Evolutionary conservation across 2,113 vertebrate species (phyloP).

Genomic region (Phyllostomus discolor): DNA sequence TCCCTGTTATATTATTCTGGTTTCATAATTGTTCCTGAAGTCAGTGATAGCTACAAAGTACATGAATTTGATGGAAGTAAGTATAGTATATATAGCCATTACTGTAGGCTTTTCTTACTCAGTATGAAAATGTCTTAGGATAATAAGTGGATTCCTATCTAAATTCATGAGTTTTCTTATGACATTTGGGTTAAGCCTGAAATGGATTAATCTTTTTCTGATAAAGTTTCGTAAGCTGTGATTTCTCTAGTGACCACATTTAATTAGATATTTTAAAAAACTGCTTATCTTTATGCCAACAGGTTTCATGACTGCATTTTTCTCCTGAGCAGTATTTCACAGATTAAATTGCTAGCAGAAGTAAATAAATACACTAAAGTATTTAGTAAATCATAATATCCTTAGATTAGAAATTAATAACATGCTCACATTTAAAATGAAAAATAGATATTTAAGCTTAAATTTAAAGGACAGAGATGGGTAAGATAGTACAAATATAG

Average conservation of each 20-base stretch:
- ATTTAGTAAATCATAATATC: constrained; percentile 47
- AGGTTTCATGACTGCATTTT: constrained; percentile 77
- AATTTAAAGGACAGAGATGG: constrained; percentile 39
- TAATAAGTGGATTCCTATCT: constrained; percentile 87
- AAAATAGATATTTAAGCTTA: constrained; percentile 48
- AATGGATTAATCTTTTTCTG: constrained; percentile 87
- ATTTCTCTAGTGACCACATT: constrained; percentile 85
- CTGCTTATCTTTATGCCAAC: constrained; percentile 85
- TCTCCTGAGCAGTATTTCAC: constrained; percentile 64
- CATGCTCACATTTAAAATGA: constrained; percentile 53
- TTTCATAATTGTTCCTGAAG: constrained; percentile 79
- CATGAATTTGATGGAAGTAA: constrained; percentile 79
- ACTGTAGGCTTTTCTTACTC: constrained; percentile 78
- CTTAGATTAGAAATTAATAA: constrained; percentile 73
- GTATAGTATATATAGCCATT: constrained; percentile 79
- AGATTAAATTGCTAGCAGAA: constrained; percentile 77
- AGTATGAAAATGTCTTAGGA: constrained; percentile 82
- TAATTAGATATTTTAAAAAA: constrained; percentile 87
- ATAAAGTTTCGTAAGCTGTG: constrained; percentile 85
- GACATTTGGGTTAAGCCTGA: constrained; percentile 84
- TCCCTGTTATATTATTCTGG: constrained; percentile 72
- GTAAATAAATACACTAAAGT: constrained; percentile 34
- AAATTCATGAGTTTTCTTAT: constrained; percentile 88
- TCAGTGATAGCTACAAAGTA: constrained; percentile 76
- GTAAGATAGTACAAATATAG: background rate